Conservation (phyloP, 2,797 vertebrate genomes). For the Caiman crocodilus region DNA sequence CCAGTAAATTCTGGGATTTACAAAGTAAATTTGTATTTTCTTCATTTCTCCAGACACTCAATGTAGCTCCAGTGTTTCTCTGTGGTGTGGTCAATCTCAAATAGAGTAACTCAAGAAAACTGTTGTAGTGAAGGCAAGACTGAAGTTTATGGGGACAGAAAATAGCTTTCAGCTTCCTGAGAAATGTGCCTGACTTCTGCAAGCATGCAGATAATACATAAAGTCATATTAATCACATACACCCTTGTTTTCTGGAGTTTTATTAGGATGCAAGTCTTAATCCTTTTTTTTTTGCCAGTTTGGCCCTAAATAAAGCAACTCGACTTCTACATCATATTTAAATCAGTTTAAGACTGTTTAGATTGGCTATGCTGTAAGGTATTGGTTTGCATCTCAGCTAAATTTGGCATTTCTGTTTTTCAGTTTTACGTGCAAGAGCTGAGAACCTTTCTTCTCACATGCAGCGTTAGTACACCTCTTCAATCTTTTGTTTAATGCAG, state of each 20-base stretch:
- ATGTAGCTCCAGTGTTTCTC: not conserved
- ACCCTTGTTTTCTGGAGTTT: not conserved
- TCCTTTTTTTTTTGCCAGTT: not conserved
- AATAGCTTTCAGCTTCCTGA: too few relatives aligned
- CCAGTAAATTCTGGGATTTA: too few relatives aligned
- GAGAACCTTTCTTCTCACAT: not conserved
- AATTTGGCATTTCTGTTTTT: not conserved
- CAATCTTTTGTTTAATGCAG: conserved; percentile 26
- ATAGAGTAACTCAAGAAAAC: not conserved
- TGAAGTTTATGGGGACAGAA: too few relatives aligned
- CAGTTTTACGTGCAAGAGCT: not conserved
- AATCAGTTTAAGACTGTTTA: not conserved
- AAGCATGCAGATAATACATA: not conserved
- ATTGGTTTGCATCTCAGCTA: not conserved
- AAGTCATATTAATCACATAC: not conserved
- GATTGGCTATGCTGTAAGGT: not conserved
- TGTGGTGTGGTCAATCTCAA: not conserved
- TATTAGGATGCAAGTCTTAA: not conserved
- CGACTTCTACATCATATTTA: not conserved
- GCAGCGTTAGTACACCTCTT: conserved; percentile 12
- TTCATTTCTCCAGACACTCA: not conserved
- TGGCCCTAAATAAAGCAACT: not conserved
- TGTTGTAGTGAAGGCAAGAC: not conserved
- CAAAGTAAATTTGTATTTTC: too few relatives aligned
- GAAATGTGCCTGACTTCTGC: too few relatives aligned